Conservation (phyloP, 2,888 invertebrate genomes). For the Gasteruption jaculator region DNA sequence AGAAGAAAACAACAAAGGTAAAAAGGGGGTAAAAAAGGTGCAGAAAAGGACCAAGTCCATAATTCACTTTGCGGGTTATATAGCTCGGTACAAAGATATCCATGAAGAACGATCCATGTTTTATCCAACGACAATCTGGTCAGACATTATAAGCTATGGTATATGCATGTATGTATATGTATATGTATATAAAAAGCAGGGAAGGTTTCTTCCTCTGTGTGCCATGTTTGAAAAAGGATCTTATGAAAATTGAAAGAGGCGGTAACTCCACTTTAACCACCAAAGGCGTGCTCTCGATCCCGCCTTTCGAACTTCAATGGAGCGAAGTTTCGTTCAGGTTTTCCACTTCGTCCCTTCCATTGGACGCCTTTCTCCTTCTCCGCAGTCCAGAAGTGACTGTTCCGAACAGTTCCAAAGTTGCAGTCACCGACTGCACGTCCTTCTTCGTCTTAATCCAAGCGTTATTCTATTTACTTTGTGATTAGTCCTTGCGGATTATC, state of each 20-base stretch:
- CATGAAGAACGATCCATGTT: conserved; percentile 29
- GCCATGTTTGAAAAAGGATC: too few relatives aligned
- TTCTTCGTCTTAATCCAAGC: too few relatives aligned
- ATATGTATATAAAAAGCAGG: too few relatives aligned
- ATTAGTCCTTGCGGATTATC: too few relatives aligned
- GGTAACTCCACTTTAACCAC: not conserved
- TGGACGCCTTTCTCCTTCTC: conserved; percentile 26
- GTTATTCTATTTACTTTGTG: too few relatives aligned
- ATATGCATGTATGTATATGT: too few relatives aligned
- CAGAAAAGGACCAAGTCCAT: too few relatives aligned
- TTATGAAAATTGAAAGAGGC: conserved; percentile 18
- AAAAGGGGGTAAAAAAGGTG: too few relatives aligned
- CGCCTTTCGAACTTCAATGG: conserved; percentile 16
- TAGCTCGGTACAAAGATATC: conserved; percentile 33
- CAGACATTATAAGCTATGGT: conserved; percentile 39
- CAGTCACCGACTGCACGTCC: conserved; percentile 49
- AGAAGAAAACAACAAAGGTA: too few relatives aligned
- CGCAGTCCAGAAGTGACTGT: conserved; percentile 39
- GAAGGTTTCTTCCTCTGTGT: too few relatives aligned
- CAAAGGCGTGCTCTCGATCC: conserved; percentile 19
- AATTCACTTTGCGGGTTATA: too few relatives aligned
- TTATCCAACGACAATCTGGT: conserved; percentile 36
- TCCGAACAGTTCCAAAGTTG: conserved; percentile 47
- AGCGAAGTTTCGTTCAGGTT: conserved; percentile 16
- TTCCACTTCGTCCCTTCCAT: conserved; percentile 14